Evolutionary conservation across 1,140 invertebrate genomes (phyloP), one percentile per base, ranked within the genome.

Genomic region (Zaprionus inermis): DNA sequence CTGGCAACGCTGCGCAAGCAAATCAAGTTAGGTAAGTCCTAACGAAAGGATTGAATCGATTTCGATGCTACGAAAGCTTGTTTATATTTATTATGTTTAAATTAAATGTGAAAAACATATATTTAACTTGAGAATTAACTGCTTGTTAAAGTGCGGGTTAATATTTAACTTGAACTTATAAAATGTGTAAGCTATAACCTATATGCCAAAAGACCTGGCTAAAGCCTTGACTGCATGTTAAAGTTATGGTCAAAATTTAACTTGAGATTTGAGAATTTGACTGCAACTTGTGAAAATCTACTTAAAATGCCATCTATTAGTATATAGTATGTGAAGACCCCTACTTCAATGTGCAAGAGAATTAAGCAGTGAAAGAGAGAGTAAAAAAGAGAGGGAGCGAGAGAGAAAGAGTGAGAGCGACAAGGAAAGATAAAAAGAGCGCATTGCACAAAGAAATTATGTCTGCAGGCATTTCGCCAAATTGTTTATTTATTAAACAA

Each of bases 401-500:
- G 6, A 5, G 9, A 5, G 9, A 49, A 9, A 9, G 1, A 49
- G 18, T 2, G n/a, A 44, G n/a, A 9, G 41, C n/a, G 16, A 18
- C n/a, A n/a, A 44, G 5, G 41, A 44, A 16, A 44, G 7, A 46
- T 2, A 38, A 5, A 38, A 3, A 14, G 12, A 14, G 36, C 1
- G 12, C 14, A 11, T 11, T 38, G 36, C 36, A 38, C 44, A 49
- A 49, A 49, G 20, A 49, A 49, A 18, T 46, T 16, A 46, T 11
- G 10, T 16, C 41, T 38, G 16, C 41, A 18, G 10, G 41, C 41
- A 46, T 46, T 46, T 46, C 11, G 44, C 44, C 44, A 46, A 46
- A 46, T 20, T 46, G 44, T 49, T 22, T 49, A 49, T 49, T 49
- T 49, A 49, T 49, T 4, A 49, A 49, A 49, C 44, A 49, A 49